Base-by-base conservation (phyloP, 1,140 invertebrate species). In the Caenorhabditis remanei region DNA sequence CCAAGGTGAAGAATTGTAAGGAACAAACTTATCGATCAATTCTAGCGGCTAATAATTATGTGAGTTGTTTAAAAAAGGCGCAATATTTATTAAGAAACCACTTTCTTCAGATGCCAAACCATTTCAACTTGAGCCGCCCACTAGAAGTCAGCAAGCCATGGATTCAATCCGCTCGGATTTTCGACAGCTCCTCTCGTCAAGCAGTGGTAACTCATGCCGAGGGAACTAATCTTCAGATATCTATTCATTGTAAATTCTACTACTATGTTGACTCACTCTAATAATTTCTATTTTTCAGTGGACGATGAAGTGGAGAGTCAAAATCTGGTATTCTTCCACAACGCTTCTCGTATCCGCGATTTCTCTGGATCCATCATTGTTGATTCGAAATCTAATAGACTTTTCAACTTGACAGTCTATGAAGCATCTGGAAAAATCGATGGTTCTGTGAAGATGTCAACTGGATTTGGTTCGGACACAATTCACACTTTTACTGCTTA, bases 121-220 rank as follows among this genome's bases (percentile, higher is more conserved):
- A 83, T 46, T 89, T 88, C 71, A 86, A 79, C 71, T 32, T 88
- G 16, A 32, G 83, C 56, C 65, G 67, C 24, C 84, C 86, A 2
- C 43, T 89, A 16, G 88, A 89, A 82, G 53, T 56, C 6, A 50
- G 24, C 11, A 79, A 85, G 56, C 87, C 87, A 4, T 89, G 88
- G 88, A 87, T 89, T n/a, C 87, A 89, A 85, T 90, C 88, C n/a
- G 88, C 88, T 19, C 63, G 79, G n/a, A 79, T 89, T 16, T 89
- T 83, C 71, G 88, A 89, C 56, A 83, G 87, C 9, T 63, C 83
- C 1, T 50, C 21, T 8, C n/a, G 88, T 11, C 88, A 89, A 46
- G 88, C 83, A 13, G 43, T 89, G 16, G 88, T 89, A 13, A 88
- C 87, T 16, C 88, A 89, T 43, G 75, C 88, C 8, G 86, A 89